Evolutionary conservation across 2,113 vertebrate species (phyloP), one percentile per base, ranked within the genome.

Genomic region (Aegotheles bennettii): DNA sequence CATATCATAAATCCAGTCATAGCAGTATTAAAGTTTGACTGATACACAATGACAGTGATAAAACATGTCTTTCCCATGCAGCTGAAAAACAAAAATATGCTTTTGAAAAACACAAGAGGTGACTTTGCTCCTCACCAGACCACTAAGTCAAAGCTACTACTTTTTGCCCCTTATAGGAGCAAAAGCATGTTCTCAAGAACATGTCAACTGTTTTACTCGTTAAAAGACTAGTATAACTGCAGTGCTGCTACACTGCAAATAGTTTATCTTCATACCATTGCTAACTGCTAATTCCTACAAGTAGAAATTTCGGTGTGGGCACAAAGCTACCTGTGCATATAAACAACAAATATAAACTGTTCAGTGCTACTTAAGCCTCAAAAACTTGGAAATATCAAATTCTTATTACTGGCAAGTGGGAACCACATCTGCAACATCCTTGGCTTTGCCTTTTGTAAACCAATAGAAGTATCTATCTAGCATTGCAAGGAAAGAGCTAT

Each of bases 21-120:
- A 84, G 89, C 57, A 80, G 64, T 82, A 74, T 59, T 95, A 85
- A 63, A 84, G 33, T 88, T 93, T 90, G 94, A 96, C 87, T 90
- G 73, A 95, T 95, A 70, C 53, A 90, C 42, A 78, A 33, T 69
- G 73, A 70, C 88, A 91, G 73, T 75, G 83, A 95, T 91, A 93
- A 96, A 96, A 78, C 76, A 56, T 67, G 47, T 53, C 71, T 92
- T 84, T 94, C 85, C 64, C 40, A 92, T 71, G 79, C 20, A 84
- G 82, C 38, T 91, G 60, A 85, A 84, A 90, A 90, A 14, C 7
- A 85, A 95, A 90, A 91, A 79, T 48, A 67, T 3, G 23, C 16
- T 90, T 89, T 51, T 42, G 57, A 90, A 93, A 94, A 91, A 75
- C 75, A 57, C 28, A 54, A 48, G 63, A 76, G 75, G 67, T 69